Conservation (phyloP, 2,888 invertebrate species). For the Caenorhabditis becei region DNA sequence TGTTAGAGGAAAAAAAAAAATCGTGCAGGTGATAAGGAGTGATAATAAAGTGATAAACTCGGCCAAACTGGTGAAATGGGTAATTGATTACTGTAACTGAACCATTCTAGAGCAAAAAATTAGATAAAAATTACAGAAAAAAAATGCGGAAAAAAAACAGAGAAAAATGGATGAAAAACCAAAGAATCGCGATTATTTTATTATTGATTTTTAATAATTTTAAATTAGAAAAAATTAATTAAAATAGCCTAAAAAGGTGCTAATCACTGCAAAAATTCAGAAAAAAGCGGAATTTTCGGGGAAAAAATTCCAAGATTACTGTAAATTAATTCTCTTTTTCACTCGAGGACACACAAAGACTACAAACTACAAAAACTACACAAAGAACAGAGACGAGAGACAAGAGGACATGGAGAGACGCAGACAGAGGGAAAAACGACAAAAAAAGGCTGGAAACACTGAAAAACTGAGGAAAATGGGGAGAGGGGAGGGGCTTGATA, state of each 20-base stretch:
- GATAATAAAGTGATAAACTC: too few species aligned
- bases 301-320: conserved; percentile 14
- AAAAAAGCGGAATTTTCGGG: not conserved
- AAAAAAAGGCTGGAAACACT: conserved; percentile 1
- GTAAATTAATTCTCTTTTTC: conserved; percentile 18
- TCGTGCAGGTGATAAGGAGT: too few species aligned
- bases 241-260: not conserved
- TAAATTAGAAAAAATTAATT: not conserved
- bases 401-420: conserved; percentile 12
- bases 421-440: conserved; percentile 11
- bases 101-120: not conserved
- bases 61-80: too few species aligned
- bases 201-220: conserved; percentile 1
- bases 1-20: not conserved
- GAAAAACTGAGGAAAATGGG: not conserved
- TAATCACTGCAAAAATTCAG: conserved; percentile 25
- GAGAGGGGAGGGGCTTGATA: conserved; percentile 7
- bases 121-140: not conserved
- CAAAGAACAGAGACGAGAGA: conserved; percentile 17
- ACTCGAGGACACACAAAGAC: not conserved
- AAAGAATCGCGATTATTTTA: too few species aligned
- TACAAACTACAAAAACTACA: conserved; percentile 1
- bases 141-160: not conserved
- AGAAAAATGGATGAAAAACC: too few species aligned
- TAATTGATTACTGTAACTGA: too few species aligned